These are phyloP conservation scores for chimpanzee (Pan troglodytes) DNA, from an alignment of 2,113 vertebrate species.

Conservation along the genomic window NHGRI_mPanTro3-v2.1_pri NC_072398.2:162065501-162066000, in stretches of 20 bases:
- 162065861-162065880: background rate
- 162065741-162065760: background rate
- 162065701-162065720: background rate
- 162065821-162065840: background rate
- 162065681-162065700: background rate
- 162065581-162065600: background rate
- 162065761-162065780: background rate
- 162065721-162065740: background rate
- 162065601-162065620: background rate
- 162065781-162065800: background rate
- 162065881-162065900: background rate
- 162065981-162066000: background rate
- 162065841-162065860: background rate
- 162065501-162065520: background rate
- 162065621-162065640: background rate
- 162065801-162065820: background rate
- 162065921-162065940: background rate
- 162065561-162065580: background rate
- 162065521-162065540: background rate
- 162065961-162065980: background rate
- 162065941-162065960: background rate
- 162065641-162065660: background rate
- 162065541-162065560: background rate
- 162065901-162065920: background rate
- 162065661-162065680: background rate